A percentile compares a stretch with the other conserved stretches of the same genome.
Evolutionary conservation across 1,140 invertebrate species (phyloP).

Genomic region (Papilio machaon): DNA sequence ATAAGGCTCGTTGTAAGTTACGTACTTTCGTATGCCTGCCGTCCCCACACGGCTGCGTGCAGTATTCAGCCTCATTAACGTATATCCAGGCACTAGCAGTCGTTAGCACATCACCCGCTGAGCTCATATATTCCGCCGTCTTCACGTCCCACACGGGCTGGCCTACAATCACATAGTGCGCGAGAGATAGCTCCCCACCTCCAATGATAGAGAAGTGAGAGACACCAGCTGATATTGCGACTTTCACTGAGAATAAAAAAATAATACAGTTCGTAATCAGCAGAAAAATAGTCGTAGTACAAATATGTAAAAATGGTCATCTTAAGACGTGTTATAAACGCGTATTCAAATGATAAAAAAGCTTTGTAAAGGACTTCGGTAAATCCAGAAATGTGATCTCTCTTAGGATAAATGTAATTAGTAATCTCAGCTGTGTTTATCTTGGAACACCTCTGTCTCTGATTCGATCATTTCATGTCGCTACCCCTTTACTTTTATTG

Average conservation of each 20-base stretch:
- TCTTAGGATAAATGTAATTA: no score
- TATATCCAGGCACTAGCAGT: conserved; percentile 76
- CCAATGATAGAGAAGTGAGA: conserved; percentile 84
- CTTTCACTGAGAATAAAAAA: conserved; percentile 78
- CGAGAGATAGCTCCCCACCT: conserved; percentile 66
- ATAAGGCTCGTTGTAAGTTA: neutral
- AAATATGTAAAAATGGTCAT: no score
- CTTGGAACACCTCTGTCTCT: no score
- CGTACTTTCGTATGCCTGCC: conserved; percentile 65
- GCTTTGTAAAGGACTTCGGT: neutral
- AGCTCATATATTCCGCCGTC: conserved; percentile 72
- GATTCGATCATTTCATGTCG: no score
- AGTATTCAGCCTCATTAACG: conserved; percentile 71
- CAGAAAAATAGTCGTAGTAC: neutral
- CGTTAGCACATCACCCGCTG: conserved; percentile 78
- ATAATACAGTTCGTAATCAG: neutral
- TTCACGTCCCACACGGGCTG: conserved; percentile 85
- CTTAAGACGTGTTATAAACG: neutral
- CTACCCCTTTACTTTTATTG: neutral
- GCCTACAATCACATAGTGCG: conserved; percentile 84
- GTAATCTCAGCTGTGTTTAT: no score
- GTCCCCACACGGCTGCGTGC: conserved; percentile 61
- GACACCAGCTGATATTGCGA: conserved; percentile 84
- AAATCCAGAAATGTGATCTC: no score
- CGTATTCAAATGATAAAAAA: neutral